These are phyloP conservation scores for Isoperla grammatica DNA, from an alignment of 2,888 invertebrate genomes.

Conservation along the genomic window DNA sequence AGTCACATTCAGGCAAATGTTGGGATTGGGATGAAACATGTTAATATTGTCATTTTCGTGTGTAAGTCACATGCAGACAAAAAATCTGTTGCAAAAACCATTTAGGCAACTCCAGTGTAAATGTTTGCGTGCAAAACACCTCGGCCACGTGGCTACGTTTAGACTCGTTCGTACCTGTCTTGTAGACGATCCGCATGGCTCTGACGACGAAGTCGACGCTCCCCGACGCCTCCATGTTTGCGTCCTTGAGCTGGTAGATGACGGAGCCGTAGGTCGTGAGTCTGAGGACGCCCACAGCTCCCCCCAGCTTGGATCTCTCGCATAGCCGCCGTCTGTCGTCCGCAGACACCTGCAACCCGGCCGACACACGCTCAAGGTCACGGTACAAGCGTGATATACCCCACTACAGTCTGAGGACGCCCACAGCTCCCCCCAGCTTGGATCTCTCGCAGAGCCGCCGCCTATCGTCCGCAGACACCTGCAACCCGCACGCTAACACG, in stretches of 20 bases:
- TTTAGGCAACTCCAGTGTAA: too few species aligned
- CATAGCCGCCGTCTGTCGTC: constrained; percentile 67
- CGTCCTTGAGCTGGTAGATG: constrained; percentile 72
- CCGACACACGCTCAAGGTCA: too few species aligned
- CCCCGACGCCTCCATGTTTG: constrained; percentile 68
- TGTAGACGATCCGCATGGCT: constrained; percentile 65
- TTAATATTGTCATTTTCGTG: too few species aligned
- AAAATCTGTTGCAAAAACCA: too few species aligned
- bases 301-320: constrained; percentile 54
- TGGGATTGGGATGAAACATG: too few species aligned
- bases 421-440: constrained; percentile 48
- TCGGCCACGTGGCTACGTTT: too few species aligned
- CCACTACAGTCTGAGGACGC: constrained; percentile 40
- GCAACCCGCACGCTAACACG: too few species aligned
- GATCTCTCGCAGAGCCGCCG: constrained; percentile 61
- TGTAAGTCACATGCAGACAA: too few species aligned
- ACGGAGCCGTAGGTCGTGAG: constrained; percentile 68
- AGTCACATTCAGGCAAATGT: too few species aligned
- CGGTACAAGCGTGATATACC: too few species aligned
- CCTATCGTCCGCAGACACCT: constrained; percentile 71
- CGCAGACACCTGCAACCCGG: constrained; percentile 56
- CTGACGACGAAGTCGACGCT: constrained; percentile 68
- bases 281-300: constrained; percentile 41
- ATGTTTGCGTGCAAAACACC: too few species aligned
- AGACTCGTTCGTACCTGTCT: constrained; percentile 64